Conservation (phyloP, 2,888 invertebrate genomes). For the Drosophila dives region DNA sequence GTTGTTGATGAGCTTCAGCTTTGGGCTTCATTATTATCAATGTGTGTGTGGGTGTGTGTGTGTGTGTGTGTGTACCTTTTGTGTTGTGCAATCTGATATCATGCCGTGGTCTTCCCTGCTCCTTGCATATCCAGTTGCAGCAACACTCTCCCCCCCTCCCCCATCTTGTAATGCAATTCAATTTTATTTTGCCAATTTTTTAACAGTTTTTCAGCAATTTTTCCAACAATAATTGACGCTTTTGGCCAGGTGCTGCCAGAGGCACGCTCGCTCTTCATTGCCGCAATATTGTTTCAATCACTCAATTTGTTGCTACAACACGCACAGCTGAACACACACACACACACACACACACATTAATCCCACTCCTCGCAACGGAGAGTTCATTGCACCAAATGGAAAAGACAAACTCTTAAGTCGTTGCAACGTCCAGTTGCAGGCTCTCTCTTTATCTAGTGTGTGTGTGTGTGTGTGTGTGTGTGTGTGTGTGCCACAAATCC, state of each 20-base stretch:
- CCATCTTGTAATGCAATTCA: slow-evolving; percentile 1
- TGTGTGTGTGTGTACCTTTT: slow-evolving; percentile 41
- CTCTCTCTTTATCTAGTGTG: not conserved
- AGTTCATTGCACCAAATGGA: slow-evolving; percentile 68
- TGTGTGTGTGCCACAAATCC: slow-evolving; percentile 60
- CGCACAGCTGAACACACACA: slow-evolving; percentile 21
- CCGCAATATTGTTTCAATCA: slow-evolving; percentile 62
- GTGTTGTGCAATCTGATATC: slow-evolving; percentile 74
- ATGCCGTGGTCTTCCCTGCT: slow-evolving; percentile 49
- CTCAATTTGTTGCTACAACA: slow-evolving; percentile 56
- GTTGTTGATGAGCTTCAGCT: slow-evolving; percentile 60
- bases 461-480: not conserved
- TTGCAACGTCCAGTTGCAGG: slow-evolving; percentile 62
- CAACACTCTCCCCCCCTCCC: slow-evolving; percentile 11
- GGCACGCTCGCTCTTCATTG: slow-evolving; percentile 8
- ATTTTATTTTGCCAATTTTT: slow-evolving; percentile 25
- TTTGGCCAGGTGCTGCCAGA: slow-evolving; percentile 53
- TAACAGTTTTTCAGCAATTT: slow-evolving; percentile 34
- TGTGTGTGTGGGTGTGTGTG: slow-evolving; percentile 4
- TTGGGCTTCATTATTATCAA: slow-evolving; percentile 56
- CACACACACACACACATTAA: slow-evolving; percentile 7
- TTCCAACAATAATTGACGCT: slow-evolving; percentile 52
- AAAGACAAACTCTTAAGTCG: slow-evolving; percentile 37
- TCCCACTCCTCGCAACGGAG: slow-evolving; percentile 33
- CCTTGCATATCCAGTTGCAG: slow-evolving; percentile 73